Percentiles rank a stretch among this genome's conserved stretches.
These are phyloP conservation scores for Adoxophyes honmai DNA, from an alignment of 1,140 invertebrate species.

Conservation along the genomic window DNA sequence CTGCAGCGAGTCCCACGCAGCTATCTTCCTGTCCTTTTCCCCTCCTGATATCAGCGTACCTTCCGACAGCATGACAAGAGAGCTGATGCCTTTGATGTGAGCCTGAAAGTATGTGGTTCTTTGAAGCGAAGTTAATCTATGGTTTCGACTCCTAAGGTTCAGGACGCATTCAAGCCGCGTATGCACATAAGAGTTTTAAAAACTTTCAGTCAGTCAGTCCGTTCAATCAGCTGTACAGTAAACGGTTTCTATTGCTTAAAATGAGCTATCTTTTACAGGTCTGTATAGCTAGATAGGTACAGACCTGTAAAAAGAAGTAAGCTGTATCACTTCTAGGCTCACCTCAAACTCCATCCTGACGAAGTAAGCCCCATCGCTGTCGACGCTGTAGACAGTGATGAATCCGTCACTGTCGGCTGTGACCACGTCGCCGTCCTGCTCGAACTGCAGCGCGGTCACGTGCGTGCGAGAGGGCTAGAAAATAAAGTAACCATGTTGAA, in stretches of 20 bases:
- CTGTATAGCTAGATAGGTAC: no score
- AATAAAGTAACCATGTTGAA: not conserved
- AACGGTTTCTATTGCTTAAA: no score
- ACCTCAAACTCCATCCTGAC: slow-evolving; percentile 91
- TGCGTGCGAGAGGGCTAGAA: slow-evolving; percentile 87
- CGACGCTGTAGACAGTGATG: slow-evolving; percentile 94
- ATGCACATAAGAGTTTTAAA: no score
- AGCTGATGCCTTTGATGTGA: slow-evolving; percentile 91
- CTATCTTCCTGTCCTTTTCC: slow-evolving; percentile 92
- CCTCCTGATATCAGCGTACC: slow-evolving; percentile 93
- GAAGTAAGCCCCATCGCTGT: slow-evolving; percentile 92
- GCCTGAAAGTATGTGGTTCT: slow-evolving; percentile 68
- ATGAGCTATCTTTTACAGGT: no score
- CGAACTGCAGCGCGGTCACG: slow-evolving; percentile 92
- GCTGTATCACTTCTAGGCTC: slow-evolving; percentile 17
- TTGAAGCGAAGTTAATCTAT: no score
- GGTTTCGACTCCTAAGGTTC: no score
- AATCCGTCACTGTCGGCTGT: slow-evolving; percentile 96
- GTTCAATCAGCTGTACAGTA: no score
- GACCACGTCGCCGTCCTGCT: slow-evolving; percentile 94
- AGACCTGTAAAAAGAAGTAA: no score
- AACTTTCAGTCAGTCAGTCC: no score
- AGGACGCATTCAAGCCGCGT: no score
- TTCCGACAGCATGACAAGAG: slow-evolving; percentile 91
- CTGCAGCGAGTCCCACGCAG: slow-evolving; percentile 93